Evolutionary conservation across 92 coral and sea anemone species (phyloP), one percentile per base, ranked within the genome.

Genomic region (Palythoa caribaeorum): DNA sequence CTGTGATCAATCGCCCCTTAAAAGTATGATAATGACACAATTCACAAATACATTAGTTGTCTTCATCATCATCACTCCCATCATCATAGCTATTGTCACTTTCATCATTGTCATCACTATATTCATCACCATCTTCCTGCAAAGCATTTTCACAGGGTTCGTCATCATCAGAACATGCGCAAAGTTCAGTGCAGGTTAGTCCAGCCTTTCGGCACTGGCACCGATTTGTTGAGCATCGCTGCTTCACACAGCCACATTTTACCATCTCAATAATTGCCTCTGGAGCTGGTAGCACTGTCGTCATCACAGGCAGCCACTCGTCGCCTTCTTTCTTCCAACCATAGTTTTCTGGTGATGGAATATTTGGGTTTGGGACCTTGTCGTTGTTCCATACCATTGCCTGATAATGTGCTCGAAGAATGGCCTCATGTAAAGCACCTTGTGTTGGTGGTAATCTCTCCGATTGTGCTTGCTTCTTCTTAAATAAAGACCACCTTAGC

Each of bases 381-480:
- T 3, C 28, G 16, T 38, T 73, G 50, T 73, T 38, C n/a, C 65
- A 59, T 59, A 59, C 65, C 65, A 59, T 59, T 15, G 65, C 77
- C 19, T 37, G 50, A 73, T 73, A 10, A 73, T 73, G 48, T 73
- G 77, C 77, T 73, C 77, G 85, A 14, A 80, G 38, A 68, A 47
- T 16, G 70, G 52, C 47, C 44, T 62, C 50, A 15, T 14, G 65
- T 59, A 59, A 59, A 59, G 65, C 65, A 59, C 65, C 65, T 80
- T n/a, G 73, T 20, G 73, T 68, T 68, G 73, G 73, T 68, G 73
- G 73, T 59, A 59, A 15, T 59, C 65, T 68, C 73, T 80, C 85
- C 51, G 85, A 80, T 80, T 80, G 70, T 38, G 85, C 85, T 80
- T 80, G 85, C 72, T 80, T 80, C 71, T 80, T 80, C 71, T 55